These are phyloP conservation scores for Mirounga angustirostris DNA, from an alignment of 2,113 vertebrate genomes.

Conservation along the genomic window DNA sequence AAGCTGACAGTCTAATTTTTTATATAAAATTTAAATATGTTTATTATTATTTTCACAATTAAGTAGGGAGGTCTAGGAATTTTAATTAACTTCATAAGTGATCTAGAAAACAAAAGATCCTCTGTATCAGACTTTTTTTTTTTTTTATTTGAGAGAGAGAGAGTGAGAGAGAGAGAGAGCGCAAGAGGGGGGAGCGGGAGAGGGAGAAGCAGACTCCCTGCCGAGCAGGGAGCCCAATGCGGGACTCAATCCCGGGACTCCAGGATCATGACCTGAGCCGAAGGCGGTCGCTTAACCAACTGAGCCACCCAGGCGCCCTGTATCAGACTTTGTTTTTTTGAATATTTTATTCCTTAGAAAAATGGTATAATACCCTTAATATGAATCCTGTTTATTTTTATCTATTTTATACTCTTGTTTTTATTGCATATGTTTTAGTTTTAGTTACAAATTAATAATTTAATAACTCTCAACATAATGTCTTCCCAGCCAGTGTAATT, in stretches of 20 bases:
- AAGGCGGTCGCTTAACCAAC: too few species aligned
- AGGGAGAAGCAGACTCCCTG: too few species aligned
- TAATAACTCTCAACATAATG: neutral
- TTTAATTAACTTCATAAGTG: neutral
- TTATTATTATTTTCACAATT: neutral
- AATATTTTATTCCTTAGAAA: neutral
- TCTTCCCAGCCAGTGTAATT: neutral
- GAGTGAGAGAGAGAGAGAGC: too few species aligned
- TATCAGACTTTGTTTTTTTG: neutral
- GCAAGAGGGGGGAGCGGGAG: too few species aligned
- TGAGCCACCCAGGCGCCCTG: too few species aligned
- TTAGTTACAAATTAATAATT: neutral
- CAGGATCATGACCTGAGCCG: too few species aligned
- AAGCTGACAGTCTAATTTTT: neutral
- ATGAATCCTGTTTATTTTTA: neutral
- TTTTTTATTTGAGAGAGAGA: too few species aligned
- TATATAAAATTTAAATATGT: neutral
- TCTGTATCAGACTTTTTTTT: too few species aligned
- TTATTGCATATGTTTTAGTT: neutral
- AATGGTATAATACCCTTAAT: neutral
- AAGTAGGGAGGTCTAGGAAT: neutral
- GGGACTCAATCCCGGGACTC: too few species aligned
- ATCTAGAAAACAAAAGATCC: neutral
- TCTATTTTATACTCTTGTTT: neutral
- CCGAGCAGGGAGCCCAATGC: too few species aligned